Conservation (phyloP, 2,888 invertebrate species). For the Buathra laborator region DNA sequence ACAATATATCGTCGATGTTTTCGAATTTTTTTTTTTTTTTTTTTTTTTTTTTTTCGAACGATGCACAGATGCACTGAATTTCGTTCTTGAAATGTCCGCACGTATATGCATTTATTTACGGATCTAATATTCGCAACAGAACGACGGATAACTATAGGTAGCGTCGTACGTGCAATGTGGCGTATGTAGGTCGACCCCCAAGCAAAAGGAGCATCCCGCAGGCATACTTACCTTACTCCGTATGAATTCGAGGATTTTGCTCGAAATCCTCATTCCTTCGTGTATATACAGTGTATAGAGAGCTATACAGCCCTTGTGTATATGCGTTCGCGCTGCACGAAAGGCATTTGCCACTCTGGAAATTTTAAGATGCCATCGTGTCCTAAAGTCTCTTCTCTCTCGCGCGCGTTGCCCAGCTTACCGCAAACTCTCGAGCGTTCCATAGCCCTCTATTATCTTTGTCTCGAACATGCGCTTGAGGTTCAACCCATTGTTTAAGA, state of each 20-base stretch:
- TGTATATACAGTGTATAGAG: not conserved
- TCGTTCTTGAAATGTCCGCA: not conserved
- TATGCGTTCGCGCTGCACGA: not conserved
- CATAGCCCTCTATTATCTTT: not conserved
- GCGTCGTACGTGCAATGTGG: constrained; percentile 9
- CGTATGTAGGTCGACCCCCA: constrained; percentile 10
- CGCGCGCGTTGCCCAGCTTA: not conserved
- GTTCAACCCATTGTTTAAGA: constrained; percentile 32
- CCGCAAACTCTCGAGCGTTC: not conserved
- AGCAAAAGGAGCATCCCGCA: constrained; percentile 24
- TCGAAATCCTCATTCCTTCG: not conserved
- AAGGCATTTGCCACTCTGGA: constrained; percentile 37
- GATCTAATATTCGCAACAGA: constrained; percentile 2
- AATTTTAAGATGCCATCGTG: constrained; percentile 53
- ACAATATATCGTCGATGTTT: not conserved
- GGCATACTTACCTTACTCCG: constrained; percentile 25
- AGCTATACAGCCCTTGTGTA: not conserved
- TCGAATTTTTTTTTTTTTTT: not conserved
- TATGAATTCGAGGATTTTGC: constrained; percentile 39
- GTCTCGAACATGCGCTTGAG: constrained; percentile 3
- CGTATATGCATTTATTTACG: constrained; percentile 11
- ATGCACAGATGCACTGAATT: not conserved
- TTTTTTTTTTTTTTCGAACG: not conserved
- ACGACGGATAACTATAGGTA: not conserved
- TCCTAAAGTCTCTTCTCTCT: not conserved